These are phyloP conservation scores for Eristalis tenax DNA, from an alignment of 2,888 invertebrate genomes.

Conservation along the genomic window DNA sequence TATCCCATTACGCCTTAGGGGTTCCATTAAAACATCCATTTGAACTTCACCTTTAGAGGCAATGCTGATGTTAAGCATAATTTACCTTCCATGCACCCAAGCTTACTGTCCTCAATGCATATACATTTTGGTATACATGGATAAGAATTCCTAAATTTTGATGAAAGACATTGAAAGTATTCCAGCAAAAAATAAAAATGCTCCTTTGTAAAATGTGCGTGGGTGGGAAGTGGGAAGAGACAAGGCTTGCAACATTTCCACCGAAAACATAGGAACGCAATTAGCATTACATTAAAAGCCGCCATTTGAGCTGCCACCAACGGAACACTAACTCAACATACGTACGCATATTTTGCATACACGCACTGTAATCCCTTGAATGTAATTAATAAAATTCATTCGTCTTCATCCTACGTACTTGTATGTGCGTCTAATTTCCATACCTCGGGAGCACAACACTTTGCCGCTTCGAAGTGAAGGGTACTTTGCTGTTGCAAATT, in stretches of 20 bases:
- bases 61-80: background rate
- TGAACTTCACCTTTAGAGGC: background rate
- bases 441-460: slow-evolving; percentile 7
- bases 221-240: background rate
- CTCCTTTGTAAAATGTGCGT: background rate
- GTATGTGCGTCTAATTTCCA: slow-evolving; percentile 25
- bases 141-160: background rate
- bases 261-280: slow-evolving; percentile 49
- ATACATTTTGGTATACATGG: no score
- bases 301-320: slow-evolving; percentile 6
- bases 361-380: slow-evolving; percentile 25
- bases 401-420: slow-evolving; percentile 30
- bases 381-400: slow-evolving; percentile 52
- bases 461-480: background rate
- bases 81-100: background rate
- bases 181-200: background rate
- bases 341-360: background rate
- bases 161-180: background rate
- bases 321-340: background rate
- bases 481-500: background rate
- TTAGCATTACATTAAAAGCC: slow-evolving; percentile 57
- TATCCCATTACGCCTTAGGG: background rate
- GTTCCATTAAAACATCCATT: background rate
- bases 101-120: background rate
- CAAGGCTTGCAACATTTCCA: background rate